A percentile compares a stretch with the other conserved stretches of the same genome.
Evolutionary conservation across 2,113 vertebrate genomes (phyloP).

Genomic region (Carettochelys insculpta): DNA sequence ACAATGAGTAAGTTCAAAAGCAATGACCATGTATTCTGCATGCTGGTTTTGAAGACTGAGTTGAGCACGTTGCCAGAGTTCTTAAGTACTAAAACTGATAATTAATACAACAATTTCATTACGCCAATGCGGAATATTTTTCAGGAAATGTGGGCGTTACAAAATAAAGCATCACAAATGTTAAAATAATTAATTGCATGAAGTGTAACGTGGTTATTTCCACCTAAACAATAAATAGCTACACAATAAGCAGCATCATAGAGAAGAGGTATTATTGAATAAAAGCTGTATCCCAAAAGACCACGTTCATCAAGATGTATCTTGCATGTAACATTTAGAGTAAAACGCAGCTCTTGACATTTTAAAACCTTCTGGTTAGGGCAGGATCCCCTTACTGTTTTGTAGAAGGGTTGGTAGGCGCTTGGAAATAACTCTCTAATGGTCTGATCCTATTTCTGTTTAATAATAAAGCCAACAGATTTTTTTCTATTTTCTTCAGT

Average conservation of each 20-base stretch:
- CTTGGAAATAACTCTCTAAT: conserved; percentile 20
- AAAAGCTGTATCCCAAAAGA: conserved; percentile 14
- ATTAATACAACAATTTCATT: neutral
- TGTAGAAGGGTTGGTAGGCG: conserved; percentile 19
- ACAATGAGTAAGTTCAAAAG: neutral
- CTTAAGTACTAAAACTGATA: neutral
- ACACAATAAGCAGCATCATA: conserved; percentile 46
- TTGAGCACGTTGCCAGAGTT: neutral
- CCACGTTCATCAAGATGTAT: neutral
- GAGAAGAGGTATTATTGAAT: conserved; percentile 34
- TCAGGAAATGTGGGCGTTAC: neutral
- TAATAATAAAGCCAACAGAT: neutral
- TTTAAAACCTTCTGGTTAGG: conserved; percentile 22
- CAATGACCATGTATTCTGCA: neutral
- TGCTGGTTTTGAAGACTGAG: neutral
- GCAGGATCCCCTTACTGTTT: conserved; percentile 4
- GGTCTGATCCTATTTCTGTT: neutral
- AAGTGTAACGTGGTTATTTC: conserved; percentile 15
- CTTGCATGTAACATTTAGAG: neutral
- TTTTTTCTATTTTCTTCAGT: conserved; percentile 11
- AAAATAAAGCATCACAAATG: neutral
- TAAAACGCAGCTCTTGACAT: neutral
- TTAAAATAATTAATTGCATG: conserved; percentile 41
- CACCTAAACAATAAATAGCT: conserved; percentile 30
- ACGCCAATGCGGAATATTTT: neutral